phyloP scores from a whole-genome alignment of 2,888 invertebrate species.

The Scaptomyza cyrtandrae region DNA sequence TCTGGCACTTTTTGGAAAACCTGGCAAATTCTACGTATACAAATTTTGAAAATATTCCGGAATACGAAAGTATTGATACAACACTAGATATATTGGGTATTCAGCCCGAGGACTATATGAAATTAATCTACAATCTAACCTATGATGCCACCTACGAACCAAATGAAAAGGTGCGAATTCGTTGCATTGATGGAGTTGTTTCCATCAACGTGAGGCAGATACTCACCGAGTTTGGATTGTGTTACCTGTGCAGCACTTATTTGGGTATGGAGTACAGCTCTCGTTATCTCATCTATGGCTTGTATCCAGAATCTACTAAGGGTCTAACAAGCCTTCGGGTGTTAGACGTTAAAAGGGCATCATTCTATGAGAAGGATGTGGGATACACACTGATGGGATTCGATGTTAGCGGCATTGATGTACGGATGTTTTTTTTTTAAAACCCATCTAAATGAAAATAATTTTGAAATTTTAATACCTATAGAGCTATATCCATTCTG shows the following conservation, averaged over 20 bases:
- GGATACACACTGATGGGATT: constrained; percentile 79
- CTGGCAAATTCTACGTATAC: constrained; percentile 83
- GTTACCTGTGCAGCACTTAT: constrained; percentile 80
- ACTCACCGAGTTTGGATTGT: constrained; percentile 83
- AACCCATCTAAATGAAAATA: too few species aligned
- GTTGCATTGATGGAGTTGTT: constrained; percentile 63
- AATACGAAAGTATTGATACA: constrained; percentile 67
- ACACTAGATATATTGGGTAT: constrained; percentile 67
- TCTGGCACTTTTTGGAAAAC: constrained; percentile 79
- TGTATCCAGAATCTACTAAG: constrained; percentile 52
- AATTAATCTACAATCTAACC: constrained; percentile 83
- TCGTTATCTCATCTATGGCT: constrained; percentile 72
- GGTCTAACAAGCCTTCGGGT: constrained; percentile 17
- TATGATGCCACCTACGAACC: constrained; percentile 65
- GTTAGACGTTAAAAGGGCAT: constrained; percentile 55
- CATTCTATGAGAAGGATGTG: constrained; percentile 77
- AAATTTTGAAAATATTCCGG: constrained; percentile 82
- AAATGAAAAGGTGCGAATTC: constrained; percentile 54
- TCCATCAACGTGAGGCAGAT: constrained; percentile 76
- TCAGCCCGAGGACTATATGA: constrained; percentile 81
- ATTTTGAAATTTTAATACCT: neutral
- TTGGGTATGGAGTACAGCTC: constrained; percentile 75
- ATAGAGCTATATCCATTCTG: constrained; percentile 81
- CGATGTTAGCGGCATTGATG: constrained; percentile 62
- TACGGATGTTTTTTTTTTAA: constrained; percentile 24